Conservation (phyloP, 2,113 vertebrate genomes). For the Malurus elegans region DNA sequence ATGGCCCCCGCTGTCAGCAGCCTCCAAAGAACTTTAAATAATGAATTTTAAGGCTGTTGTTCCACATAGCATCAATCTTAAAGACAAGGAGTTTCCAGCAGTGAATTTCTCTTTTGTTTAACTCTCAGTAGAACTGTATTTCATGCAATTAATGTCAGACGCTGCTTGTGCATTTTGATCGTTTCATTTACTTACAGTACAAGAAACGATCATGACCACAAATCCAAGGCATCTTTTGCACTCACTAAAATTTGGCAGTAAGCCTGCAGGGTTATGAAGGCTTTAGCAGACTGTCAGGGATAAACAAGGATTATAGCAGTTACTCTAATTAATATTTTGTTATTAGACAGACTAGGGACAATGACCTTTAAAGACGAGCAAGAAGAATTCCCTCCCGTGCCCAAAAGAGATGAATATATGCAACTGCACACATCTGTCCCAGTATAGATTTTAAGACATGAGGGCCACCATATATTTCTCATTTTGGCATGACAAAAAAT, state of each 20-base stretch:
- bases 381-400: background rate
- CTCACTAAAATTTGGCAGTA: background rate
- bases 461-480: background rate
- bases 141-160: constrained; percentile 42
- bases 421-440: background rate
- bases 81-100: constrained; percentile 15
- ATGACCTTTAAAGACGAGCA: background rate
- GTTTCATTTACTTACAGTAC: constrained; percentile 39
- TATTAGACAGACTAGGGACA: background rate
- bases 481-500: background rate
- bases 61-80: background rate
- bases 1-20: constrained; percentile 25
- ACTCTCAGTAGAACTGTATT: constrained; percentile 42
- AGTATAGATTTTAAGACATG: background rate
- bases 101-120: constrained; percentile 10
- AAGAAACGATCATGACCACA: constrained; percentile 7
- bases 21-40: constrained; percentile 40
- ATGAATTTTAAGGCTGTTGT: constrained; percentile 40
- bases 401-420: background rate
- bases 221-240: background rate
- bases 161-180: constrained; percentile 46
- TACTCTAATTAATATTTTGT: constrained; percentile 36
- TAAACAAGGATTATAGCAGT: background rate
- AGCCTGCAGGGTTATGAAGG: background rate
- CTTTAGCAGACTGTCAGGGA: background rate